A percentile compares a stretch with the other conserved stretches of the same genome.
Evolutionary conservation across 2,113 vertebrate species (phyloP).

Genomic region (Etheostoma cragini): DNA sequence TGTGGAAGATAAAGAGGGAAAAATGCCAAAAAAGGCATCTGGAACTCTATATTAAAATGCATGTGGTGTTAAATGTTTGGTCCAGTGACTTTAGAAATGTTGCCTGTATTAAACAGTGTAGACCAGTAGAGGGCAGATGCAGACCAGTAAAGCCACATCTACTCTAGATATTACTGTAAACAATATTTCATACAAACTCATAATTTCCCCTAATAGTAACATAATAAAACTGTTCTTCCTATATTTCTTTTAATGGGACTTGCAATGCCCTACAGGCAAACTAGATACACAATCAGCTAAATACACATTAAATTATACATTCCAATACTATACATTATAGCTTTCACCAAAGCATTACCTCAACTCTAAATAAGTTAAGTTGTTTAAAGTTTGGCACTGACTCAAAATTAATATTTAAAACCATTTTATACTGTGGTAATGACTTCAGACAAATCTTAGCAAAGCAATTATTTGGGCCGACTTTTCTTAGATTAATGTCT

Average conservation of each 20-base stretch:
- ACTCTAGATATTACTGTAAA: neutral
- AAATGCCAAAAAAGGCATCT: neutral
- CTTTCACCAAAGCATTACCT: slow-evolving; percentile 14
- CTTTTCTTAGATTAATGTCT: slow-evolving; percentile 4
- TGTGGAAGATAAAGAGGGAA: neutral
- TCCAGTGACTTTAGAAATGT: neutral
- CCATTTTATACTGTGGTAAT: slow-evolving; percentile 20
- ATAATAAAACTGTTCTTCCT: neutral
- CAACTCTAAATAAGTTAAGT: neutral
- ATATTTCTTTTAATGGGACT: neutral
- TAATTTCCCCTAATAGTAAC: neutral
- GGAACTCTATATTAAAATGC: neutral
- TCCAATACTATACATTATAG: neutral
- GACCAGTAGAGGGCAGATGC: slow-evolving; percentile 71
- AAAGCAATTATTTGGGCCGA: slow-evolving; percentile 15
- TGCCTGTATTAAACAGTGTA: slow-evolving; percentile 29
- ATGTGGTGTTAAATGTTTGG: neutral
- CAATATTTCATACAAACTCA: neutral
- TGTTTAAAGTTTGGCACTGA: neutral
- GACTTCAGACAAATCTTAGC: neutral
- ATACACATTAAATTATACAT: neutral
- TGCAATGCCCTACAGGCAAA: neutral
- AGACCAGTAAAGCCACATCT: slow-evolving; percentile 35
- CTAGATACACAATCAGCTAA: neutral
- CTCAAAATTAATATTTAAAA: slow-evolving; percentile 28